Percentiles rank a stretch among this genome's conserved stretches.
These are phyloP conservation scores for Drosophila neotestacea DNA, from an alignment of 2,888 invertebrate species.

Conservation along the genomic window DNA sequence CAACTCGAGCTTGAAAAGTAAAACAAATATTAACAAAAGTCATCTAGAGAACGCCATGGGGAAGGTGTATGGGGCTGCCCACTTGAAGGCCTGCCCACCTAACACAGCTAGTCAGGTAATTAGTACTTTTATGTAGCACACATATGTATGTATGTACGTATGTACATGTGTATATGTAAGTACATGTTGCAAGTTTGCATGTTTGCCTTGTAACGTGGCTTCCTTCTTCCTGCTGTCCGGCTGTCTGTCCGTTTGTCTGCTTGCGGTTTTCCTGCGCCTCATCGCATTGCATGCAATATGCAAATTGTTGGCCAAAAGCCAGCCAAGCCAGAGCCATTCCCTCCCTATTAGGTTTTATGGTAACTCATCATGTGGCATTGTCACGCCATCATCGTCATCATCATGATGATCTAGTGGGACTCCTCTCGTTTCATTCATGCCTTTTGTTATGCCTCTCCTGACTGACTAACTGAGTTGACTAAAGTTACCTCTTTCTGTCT, in stretches of 20 bases:
- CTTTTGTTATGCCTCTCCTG: conserved; percentile 37
- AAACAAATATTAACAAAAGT: conserved; percentile 6
- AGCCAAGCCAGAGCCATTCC: conserved; percentile 51
- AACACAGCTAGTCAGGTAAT: conserved; percentile 32
- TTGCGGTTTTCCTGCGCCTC: conserved; percentile 68
- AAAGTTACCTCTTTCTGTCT: conserved; percentile 51
- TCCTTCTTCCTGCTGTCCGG: conserved; percentile 55
- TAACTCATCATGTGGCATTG: conserved; percentile 33
- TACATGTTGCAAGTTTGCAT: conserved; percentile 25
- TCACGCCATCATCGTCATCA: conserved; percentile 39
- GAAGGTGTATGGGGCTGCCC: conserved; percentile 7
- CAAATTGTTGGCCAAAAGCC: conserved; percentile 63
- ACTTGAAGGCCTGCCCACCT: conserved; percentile 28
- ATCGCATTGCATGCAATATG: conserved; percentile 66
- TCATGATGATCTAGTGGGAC: conserved; percentile 16
- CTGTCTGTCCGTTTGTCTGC: conserved; percentile 30
- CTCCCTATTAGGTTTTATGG: conserved; percentile 1
- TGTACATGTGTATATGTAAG: not conserved
- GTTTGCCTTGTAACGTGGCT: conserved; percentile 43
- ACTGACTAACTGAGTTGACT: conserved; percentile 41
- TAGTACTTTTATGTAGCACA: conserved; percentile 25
- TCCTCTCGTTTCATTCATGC: conserved; percentile 38
- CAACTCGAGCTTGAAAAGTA: not conserved
- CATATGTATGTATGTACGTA: not conserved
- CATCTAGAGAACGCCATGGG: conserved; percentile 4